Evolutionary conservation across 2,797 vertebrate genomes (phyloP), one percentile per base, ranked within the genome.

Genomic region (Sebastes alutus): DNA sequence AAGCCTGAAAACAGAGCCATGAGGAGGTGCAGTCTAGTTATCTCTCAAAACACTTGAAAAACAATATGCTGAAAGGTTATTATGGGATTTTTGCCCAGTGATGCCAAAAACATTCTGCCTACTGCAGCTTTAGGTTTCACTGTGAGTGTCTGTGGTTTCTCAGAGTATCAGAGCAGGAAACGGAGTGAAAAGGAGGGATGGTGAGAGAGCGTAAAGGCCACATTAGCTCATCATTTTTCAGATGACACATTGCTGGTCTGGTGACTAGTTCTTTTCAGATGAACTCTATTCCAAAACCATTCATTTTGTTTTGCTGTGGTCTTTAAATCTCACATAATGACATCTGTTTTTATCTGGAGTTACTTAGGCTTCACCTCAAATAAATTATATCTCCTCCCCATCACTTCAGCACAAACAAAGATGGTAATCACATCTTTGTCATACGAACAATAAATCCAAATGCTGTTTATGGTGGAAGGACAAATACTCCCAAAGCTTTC

Each of bases 401-500:
- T 73, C 20, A 23, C 18, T 30, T 49, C 38, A 75, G 38, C 33
- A 62, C 74, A 68, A 67, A 66, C 54, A 67, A 18, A 69, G 4
- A 66, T n/a, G 35, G 30, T 32, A 35, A 82, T 72, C 30, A 33
- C 6, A 27, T 35, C 49, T 66, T 52, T 66, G 56, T 82, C 63
- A 27, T 64, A 60, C 49, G 9, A 22, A 4, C 49, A 54, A 49
- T 49, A 49, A 20, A 61, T 63, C 25, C 29, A 88, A 75, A 77
- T 63, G 60, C 23, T 73, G 67, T 81, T 88, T 65, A 71, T 14
- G 23, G 61, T 16, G n/a, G 25, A 77, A 60, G 63, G 65, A 75
- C 22, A 59, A 42, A 23, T 20, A 7, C 33, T 55, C 54, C 46
- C 22, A 65, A 52, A 81, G 77, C 32, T 58, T 65, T 54, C n/a